Evolutionary conservation across 1,140 invertebrate species (phyloP).

Genomic region (Planococcus citri): DNA sequence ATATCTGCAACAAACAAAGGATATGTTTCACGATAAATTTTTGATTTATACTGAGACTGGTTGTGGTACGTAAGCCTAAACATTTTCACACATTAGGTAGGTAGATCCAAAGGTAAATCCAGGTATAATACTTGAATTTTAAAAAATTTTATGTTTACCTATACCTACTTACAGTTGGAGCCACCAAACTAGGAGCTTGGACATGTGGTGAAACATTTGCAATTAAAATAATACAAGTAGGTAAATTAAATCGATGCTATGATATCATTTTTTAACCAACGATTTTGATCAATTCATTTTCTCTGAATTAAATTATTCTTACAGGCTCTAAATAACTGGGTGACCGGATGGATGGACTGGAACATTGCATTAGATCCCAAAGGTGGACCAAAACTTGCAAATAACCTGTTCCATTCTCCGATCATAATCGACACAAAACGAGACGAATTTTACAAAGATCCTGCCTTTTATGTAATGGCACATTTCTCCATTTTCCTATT

Average conservation of each 20-base stretch:
- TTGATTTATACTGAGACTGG: conserved; percentile 65
- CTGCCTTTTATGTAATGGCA: conserved; percentile 72
- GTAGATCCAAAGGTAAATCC: too few species aligned
- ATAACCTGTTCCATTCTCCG: conserved; percentile 62
- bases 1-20: conserved; percentile 40
- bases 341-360: conserved; percentile 78
- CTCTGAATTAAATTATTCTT: conserved; percentile 28
- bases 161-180: too few species aligned
- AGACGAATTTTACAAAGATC: conserved; percentile 73
- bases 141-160: too few species aligned
- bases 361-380: conserved; percentile 61
- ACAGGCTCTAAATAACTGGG: conserved; percentile 55
- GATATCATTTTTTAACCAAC: too few species aligned
- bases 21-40: conserved; percentile 52
- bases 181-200: too few species aligned
- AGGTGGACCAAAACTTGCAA: conserved; percentile 72
- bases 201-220: conserved; percentile 22
- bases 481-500: conserved; percentile 79
- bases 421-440: conserved; percentile 54
- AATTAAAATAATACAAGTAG: too few species aligned
- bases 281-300: too few species aligned
- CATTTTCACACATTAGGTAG: too few species aligned
- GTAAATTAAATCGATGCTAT: neutral
- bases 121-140: too few species aligned
- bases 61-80: conserved; percentile 41